Base-by-base conservation (phyloP, 2,888 invertebrate species). In the Thymelicus sylvestris region DNA sequence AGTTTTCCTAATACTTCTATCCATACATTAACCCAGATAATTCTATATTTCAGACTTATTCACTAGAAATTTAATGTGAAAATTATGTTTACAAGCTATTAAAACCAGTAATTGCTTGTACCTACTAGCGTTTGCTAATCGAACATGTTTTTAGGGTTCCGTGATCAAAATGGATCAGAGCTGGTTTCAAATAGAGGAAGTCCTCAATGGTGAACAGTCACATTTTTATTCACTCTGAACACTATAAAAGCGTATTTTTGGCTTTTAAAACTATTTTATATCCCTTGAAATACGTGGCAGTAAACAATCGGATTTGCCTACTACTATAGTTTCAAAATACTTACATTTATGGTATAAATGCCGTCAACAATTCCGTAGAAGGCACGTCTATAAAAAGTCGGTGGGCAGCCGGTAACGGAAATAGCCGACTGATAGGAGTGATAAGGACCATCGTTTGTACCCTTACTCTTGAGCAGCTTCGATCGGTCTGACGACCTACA, bases 381-480 rank as follows among this genome's bases (percentile, higher is more conserved):
- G 5, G 7, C 50, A 5, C 10, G 15, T 50, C 15, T 50, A 50
- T 50, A n/a, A 31, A 48, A 50, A 38, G 48, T 50, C n/a, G 31
- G 48, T n/a, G 48, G 31, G 38, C n/a, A n/a, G n/a, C 3, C 39
- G 39, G 39, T 64, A 79, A 80, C 82, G 76, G 81, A 84, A 82
- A 83, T 83, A 82, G 78, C 74, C 67, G 68, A 67, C 72, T 75
- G 79, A 80, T 82, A 83, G 80, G 80, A 31, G 31, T 31, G 80
- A 19, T 19, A 19, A 19, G 19, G 19, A 76, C 78, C 80, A 78
- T 79, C 79, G 77, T 81, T 85, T 81, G 82, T 82, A 83, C 80
- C 76, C 75, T 72, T 66, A 74, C 77, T 75, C 73, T 73, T 64
- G n/a, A 24, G 50, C 63, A 24, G 50, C 50, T 38, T 50, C 15